Evolutionary conservation across 2,888 invertebrate genomes (phyloP).

Genomic region (Syrphus vitripennis): DNA sequence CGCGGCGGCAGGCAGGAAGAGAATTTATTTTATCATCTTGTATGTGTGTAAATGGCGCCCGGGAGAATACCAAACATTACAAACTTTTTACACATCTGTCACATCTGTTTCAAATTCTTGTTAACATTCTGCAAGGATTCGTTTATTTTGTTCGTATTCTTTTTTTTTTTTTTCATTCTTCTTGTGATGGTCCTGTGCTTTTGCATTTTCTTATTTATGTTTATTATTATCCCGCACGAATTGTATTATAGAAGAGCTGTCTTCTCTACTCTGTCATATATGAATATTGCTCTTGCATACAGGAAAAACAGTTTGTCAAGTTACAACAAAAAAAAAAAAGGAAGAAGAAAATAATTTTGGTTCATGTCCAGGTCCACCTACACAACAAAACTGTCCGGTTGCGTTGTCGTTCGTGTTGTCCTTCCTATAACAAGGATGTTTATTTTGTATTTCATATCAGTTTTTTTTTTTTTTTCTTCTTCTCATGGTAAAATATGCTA

Average conservation of each 20-base stretch:
- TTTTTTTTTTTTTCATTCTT: conserved; percentile 73
- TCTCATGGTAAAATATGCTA: conserved; percentile 54
- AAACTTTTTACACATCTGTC: conserved; percentile 53
- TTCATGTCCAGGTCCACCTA: background rate
- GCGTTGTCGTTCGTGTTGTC: background rate
- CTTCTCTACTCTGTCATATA: conserved; percentile 25
- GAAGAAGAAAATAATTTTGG: conserved; percentile 2
- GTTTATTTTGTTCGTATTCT: conserved; percentile 70
- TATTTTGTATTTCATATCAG: conserved; percentile 50
- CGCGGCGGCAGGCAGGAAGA: too few relatives aligned
- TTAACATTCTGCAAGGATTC: conserved; percentile 58
- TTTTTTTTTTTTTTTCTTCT: conserved; percentile 53
- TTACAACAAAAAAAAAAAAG: too few relatives aligned
- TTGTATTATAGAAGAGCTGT: background rate
- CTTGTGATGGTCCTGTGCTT: background rate
- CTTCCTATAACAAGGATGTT: conserved; percentile 17
- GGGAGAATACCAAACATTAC: conserved; percentile 20
- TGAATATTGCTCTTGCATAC: conserved; percentile 41
- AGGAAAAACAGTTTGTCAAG: conserved; percentile 61
- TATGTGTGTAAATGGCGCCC: conserved; percentile 33
- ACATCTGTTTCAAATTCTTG: conserved; percentile 63
- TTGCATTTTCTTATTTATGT: conserved; percentile 71
- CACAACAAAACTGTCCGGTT: conserved; percentile 9
- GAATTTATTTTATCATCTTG: too few relatives aligned
- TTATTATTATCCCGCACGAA: conserved; percentile 62